Base-by-base conservation (phyloP, 2,113 vertebrate genomes). In the Sciurus niger region DNA sequence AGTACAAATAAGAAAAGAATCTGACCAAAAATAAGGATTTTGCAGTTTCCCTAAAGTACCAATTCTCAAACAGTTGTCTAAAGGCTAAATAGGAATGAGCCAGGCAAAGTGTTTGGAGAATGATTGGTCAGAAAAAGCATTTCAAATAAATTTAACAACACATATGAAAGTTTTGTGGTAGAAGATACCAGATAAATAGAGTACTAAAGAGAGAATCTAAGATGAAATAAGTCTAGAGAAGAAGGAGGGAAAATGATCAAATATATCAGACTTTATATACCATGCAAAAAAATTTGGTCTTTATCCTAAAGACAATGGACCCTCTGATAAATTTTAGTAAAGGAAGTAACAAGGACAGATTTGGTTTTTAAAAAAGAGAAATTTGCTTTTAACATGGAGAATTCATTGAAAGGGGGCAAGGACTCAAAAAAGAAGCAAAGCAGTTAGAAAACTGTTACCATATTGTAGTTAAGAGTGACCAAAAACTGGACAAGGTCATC, bases 81-180 rank as follows among this genome's bases (percentile, higher is more conserved):
- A 73, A 77, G 63, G 51, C 78, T 83, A 17, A 96, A 4, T 58
- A 74, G 60, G 16, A 95, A 92, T 89, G 94, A 84, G 68, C 17
- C 16, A 87, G 58, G 25, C 2, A 74, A 90, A 24, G 0, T 79
- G 8, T 90, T 87, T 73, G 7, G 60, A 77, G 76, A 93, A 67
- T 46, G 58, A 73, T 77, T 14, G 20, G 46, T 32, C 34, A 83
- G 20, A 92, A 88, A 89, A 17, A 89, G 4, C 28, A 82, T 86
- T 96, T 96, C 40, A 79, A 90, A 87, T 78, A 12, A 90, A 63
- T 73, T 90, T 72, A 83, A 77, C 43, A 73, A 72, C 9, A 77
- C 53, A 85, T 93, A 6, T 4, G 67, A 93, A 95, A 24, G 6
- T 70, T 58, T 46, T 93, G 2, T 58, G 32, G 34, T 63, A 83